Evolutionary conservation across 2,888 invertebrate species (phyloP), one percentile per base, ranked within the genome.

Genomic region (Brachypalpus laphriformis): DNA sequence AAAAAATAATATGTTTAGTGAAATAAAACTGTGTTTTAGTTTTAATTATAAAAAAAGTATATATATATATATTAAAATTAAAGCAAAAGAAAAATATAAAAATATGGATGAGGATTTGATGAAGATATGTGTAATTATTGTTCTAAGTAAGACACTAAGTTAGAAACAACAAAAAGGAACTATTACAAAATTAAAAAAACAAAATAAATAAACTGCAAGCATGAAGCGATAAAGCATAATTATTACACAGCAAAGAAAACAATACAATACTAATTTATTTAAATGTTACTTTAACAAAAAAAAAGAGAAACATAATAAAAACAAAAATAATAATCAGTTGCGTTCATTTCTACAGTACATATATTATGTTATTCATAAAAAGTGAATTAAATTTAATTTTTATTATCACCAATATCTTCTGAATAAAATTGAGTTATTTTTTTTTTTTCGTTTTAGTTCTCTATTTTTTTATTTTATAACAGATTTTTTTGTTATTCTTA

Each of bases 41-140:
- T 81, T 81, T 70, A 71, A 80, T 31, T 14, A 71, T 66, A 68
- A 54, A 49, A 31, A 57, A 34, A 57, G 1, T 34, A 57, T 31
- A 72, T 5, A 65, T 9, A 37, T 20, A 34, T 40, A 51, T 54
- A 57, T 31, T 16, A 40, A 54, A 51, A 51, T 25, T 45, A 16
- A 77, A 63, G n/a, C n/a, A 57, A 75, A 82, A 71, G 7, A 56
- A 56, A 34, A 61, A 9, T 34, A 31, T 6, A 45, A 14, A 20
- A 65, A 61, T 59, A 61, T 47, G 57, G 51, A 68, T 80, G 68
- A 63, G 71, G 71, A 78, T 78, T 68, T 51, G 54, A 72, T 34
- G 76, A 37, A 72, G 47, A 63, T 74, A 83, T 74, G 75, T 85
- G 81, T 81, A 85, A 85, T 85, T 81, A 86, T 68, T 82, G 77